Conservation (phyloP, 2,113 vertebrate genomes). For the Oryzias woworae region DNA sequence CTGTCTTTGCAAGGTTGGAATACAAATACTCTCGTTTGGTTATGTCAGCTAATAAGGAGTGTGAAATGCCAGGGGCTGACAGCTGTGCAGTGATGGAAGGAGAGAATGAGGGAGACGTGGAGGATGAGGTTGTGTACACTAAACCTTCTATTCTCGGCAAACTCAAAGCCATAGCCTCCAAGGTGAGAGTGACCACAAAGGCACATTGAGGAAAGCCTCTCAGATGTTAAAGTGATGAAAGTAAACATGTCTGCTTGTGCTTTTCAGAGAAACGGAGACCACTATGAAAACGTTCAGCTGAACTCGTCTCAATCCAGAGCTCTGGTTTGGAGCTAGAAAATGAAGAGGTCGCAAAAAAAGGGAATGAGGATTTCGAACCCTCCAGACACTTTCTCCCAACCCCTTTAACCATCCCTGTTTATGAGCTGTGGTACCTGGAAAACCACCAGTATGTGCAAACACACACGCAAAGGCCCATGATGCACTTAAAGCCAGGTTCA, state of each 20-base stretch:
- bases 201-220: too few relatives aligned
- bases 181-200: constrained; percentile 78
- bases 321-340: constrained; percentile 77
- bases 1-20: constrained; percentile 82
- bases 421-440: constrained; percentile 45
- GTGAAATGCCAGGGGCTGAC: constrained; percentile 92
- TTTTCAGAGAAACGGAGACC: constrained; percentile 88
- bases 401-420: constrained; percentile 37
- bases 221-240: not conserved
- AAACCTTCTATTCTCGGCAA: constrained; percentile 90
- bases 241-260: constrained; percentile 27
- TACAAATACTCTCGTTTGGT: constrained; percentile 97
- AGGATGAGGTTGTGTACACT: constrained; percentile 93
- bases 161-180: constrained; percentile 92
- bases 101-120: constrained; percentile 94
- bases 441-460: constrained; percentile 29
- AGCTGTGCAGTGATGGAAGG: constrained; percentile 99
- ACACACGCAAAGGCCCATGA: constrained; percentile 19
- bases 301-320: constrained; percentile 92
- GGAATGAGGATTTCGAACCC: constrained; percentile 23
- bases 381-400: constrained; percentile 35
- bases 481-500: constrained; percentile 30
- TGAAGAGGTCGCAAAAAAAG: not conserved
- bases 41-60: constrained; percentile 94
- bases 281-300: constrained; percentile 92